Evolutionary conservation across 2,888 invertebrate genomes (phyloP).

Genomic region (Tetranychus truncatus): DNA sequence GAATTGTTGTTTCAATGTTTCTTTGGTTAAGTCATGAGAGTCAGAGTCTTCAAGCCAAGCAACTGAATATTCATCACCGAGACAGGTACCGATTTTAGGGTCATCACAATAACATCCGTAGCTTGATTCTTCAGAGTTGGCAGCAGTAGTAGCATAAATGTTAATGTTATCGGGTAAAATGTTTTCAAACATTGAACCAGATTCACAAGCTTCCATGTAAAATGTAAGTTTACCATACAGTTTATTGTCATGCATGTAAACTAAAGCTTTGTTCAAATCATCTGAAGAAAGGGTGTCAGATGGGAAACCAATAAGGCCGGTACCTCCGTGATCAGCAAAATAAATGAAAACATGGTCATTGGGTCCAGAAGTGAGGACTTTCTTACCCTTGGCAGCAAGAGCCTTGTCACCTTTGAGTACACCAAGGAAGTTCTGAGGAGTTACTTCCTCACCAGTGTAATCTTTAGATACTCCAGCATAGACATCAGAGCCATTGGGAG

Average conservation of each 20-base stretch:
- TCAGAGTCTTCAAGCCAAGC: too few species aligned
- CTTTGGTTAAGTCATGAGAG: too few species aligned
- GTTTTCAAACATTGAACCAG: constrained; percentile 43
- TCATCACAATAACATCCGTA: neutral
- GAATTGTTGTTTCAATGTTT: too few species aligned
- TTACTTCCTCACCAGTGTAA: constrained; percentile 39
- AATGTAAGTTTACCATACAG: constrained; percentile 39
- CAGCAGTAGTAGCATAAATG: constrained; percentile 33
- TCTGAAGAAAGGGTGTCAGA: constrained; percentile 32
- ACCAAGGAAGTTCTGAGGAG: constrained; percentile 40
- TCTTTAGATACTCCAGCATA: constrained; percentile 41
- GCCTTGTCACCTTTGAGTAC: constrained; percentile 39
- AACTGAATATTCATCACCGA: too few species aligned
- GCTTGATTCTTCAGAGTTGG: constrained; percentile 40
- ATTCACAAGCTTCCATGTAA: constrained; percentile 45
- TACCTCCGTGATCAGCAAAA: constrained; percentile 43
- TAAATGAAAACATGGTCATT: constrained; percentile 33
- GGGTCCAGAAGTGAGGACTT: constrained; percentile 33
- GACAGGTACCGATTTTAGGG: too few species aligned
- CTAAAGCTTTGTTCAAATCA: constrained; percentile 32
- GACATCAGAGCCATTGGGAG: constrained; percentile 40
- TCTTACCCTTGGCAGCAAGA: constrained; percentile 24
- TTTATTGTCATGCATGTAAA: constrained; percentile 35
- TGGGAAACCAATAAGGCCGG: constrained; percentile 41
- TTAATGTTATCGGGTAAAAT: constrained; percentile 37